Percentiles rank a stretch among this genome's conserved stretches.
Conservation (phyloP, 2,113 vertebrate genomes). For the Pseudopipra pipra region DNA sequence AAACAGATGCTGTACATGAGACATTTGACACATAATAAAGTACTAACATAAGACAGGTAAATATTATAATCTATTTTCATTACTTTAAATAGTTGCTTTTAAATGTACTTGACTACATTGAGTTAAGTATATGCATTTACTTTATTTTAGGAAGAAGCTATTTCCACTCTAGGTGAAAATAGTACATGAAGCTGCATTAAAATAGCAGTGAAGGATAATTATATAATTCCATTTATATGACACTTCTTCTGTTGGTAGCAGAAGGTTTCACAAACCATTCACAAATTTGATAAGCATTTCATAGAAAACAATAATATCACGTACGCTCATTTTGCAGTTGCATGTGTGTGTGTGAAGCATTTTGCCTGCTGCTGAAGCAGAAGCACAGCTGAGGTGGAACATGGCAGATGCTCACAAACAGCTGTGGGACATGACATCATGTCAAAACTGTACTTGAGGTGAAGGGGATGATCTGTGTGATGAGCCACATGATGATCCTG, state of each 20-base stretch:
- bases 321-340: background rate
- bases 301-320: background rate
- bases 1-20: background rate
- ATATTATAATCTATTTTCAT: background rate
- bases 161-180: constrained; percentile 1
- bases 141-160: constrained; percentile 38
- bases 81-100: constrained; percentile 7
- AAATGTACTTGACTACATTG: background rate
- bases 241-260: background rate
- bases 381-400: constrained; percentile 24
- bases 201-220: constrained; percentile 34
- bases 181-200: background rate
- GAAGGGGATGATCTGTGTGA: background rate
- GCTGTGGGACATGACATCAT: background rate
- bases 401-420: background rate
- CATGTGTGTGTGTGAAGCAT: background rate
- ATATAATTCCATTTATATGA: constrained; percentile 14
- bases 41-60: background rate
- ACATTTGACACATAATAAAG: background rate
- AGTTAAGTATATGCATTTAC: background rate
- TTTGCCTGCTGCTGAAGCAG: background rate
- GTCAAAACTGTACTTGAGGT: constrained; percentile 3
- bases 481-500: background rate
- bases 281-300: background rate
- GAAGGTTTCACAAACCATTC: constrained; percentile 24